A percentile compares a stretch with the other conserved stretches of the same genome.
Evolutionary conservation across 2,888 invertebrate species (phyloP).

Genomic region (Cylloceria caligata): DNA sequence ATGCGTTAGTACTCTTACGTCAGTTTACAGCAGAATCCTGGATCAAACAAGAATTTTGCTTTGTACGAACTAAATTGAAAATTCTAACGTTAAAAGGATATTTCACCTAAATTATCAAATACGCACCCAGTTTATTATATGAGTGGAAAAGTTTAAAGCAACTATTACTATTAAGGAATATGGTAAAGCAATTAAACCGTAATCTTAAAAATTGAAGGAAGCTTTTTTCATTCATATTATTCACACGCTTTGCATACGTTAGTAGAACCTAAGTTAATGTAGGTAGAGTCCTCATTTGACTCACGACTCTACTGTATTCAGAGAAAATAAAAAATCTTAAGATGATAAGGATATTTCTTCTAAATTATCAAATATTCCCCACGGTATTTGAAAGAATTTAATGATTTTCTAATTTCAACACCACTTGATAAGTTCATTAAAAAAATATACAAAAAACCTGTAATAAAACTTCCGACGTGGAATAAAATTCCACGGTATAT

Average conservation of each 20-base stretch:
- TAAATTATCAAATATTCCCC: neutral
- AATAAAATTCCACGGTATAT: neutral
- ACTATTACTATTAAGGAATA: no score
- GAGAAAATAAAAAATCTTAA: neutral
- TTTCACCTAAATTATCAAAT: neutral
- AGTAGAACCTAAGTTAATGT: neutral
- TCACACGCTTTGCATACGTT: neutral
- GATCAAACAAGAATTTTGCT: neutral
- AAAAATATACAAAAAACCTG: neutral
- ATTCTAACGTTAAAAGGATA: neutral
- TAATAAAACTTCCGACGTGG: neutral
- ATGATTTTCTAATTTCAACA: neutral
- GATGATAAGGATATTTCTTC: neutral
- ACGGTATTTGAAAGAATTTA: neutral
- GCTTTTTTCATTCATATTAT: no score
- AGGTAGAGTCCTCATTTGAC: no score
- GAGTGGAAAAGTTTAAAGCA: no score
- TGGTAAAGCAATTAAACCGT: no score
- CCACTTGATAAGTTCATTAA: neutral
- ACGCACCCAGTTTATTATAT: no score
- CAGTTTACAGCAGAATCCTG: neutral
- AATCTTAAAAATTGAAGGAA: no score
- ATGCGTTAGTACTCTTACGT: neutral
- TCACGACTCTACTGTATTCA: neutral
- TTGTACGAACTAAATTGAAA: neutral